A percentile compares a stretch with the other conserved stretches of the same genome.
These are phyloP conservation scores for Tragelaphus buxtoni DNA, from an alignment of 2,113 vertebrate genomes.

Conservation along the genomic window DNA sequence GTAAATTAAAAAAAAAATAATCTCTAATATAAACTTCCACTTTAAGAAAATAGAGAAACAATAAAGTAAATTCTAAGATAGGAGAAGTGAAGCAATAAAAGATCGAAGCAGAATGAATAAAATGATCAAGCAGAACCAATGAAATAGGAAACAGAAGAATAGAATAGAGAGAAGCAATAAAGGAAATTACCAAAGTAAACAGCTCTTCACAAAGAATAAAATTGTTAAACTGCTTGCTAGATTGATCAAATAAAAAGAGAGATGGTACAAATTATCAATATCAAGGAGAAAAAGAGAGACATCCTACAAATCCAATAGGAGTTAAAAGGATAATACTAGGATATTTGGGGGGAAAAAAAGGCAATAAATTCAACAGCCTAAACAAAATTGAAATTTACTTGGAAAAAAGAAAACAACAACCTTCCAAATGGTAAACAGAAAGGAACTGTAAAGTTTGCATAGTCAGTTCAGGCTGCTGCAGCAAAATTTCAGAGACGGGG, in stretches of 20 bases:
- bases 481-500: not conserved
- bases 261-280: not conserved
- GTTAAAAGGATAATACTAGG: not conserved
- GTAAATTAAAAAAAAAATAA: not conserved
- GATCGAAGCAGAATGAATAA: not conserved
- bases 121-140: not conserved
- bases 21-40: not conserved
- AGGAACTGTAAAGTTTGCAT: not conserved
- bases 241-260: not conserved
- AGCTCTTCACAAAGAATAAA: not conserved
- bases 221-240: not conserved
- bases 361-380: not conserved
- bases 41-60: not conserved
- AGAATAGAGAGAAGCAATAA: not conserved
- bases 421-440: not conserved
- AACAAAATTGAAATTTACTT: not conserved
- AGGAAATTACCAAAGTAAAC: not conserved
- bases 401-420: not conserved
- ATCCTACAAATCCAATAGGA: not conserved
- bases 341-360: not conserved
- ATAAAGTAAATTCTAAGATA: not conserved
- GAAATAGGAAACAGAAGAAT: not conserved
- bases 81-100: not conserved
- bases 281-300: not conserved
- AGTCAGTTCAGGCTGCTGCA: not conserved